Evolutionary conservation across 2,797 vertebrate genomes (phyloP), one percentile per base, ranked within the genome.

Genomic region (Chrysolophus pictus): DNA sequence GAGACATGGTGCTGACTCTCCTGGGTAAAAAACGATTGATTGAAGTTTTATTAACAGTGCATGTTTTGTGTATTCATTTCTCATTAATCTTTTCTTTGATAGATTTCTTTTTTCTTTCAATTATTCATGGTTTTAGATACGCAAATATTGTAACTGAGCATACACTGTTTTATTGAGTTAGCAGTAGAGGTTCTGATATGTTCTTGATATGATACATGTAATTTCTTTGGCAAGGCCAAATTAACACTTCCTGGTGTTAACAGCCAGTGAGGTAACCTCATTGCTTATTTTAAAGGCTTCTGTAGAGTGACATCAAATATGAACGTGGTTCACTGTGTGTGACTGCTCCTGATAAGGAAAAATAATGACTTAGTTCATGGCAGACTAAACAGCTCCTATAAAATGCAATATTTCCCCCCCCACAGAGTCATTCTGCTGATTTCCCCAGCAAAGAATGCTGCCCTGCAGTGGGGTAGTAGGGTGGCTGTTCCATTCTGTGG

Each of bases 51-150:
- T 77, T 79, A 91, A 71, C 64, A 70, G 42, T 69, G 41, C 17
- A 11, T 44, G 10, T 37, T 87, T 94, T 46, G 12, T 91, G 29
- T 73, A 65, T 21, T 39, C 6, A 1, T 77, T 68, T 74, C n/a
- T 80, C 21, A 77, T 85, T 74, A 64, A 73, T 70, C 23, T 93
- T 46, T 74, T 17, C 44, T 35, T 77, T 81, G 60, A 73, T 89
- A 53, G 29, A 65, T 90, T 89, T 86, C 35, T 82, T 72, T n/a
- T 77, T 72, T 31, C 60, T 60, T 96, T 76, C 41, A 84, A 18
- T 89, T 91, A 92, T 62, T 93, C 55, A 55, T 89, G 4, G 60
- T 42, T 83, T 91, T 67, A 75, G 35, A 19, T 24, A 56, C 47
- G 28, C 49, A 74, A 78, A 63, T 86, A 84, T 78, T 94, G 8